Conservation (phyloP, 1,140 invertebrate species). For the Drosophila ohnishii region DNA sequence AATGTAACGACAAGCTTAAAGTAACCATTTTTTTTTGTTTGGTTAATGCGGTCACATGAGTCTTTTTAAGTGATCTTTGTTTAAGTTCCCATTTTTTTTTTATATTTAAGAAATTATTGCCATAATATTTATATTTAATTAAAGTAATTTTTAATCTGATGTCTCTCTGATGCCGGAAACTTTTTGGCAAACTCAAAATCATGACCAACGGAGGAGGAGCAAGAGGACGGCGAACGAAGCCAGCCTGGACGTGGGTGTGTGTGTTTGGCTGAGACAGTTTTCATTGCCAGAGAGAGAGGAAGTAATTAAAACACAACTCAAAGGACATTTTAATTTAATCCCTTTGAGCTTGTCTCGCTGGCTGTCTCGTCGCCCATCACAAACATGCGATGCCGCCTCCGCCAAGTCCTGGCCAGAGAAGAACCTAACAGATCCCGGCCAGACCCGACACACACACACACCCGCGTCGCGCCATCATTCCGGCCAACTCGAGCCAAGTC, state of each 20-base stretch:
- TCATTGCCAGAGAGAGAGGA: constrained; percentile 67
- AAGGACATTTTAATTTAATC: constrained; percentile 82
- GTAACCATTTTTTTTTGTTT: neutral
- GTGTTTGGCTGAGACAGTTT: constrained; percentile 37
- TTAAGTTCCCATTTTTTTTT: neutral
- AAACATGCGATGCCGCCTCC: constrained; percentile 62
- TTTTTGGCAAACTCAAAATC: constrained; percentile 46
- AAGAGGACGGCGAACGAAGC: neutral
- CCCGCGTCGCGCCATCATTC: constrained; percentile 9
- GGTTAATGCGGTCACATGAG: neutral
- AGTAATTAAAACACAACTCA: constrained; percentile 81
- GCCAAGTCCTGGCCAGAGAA: constrained; percentile 27
- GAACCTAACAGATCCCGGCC: constrained; percentile 15
- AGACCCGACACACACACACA: neutral
- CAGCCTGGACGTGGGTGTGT: neutral
- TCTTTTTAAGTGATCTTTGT: neutral
- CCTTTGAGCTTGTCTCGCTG: constrained; percentile 79
- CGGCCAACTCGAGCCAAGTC: constrained; percentile 31
- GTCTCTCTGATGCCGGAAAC: constrained; percentile 9
- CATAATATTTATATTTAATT: constrained; percentile 1
- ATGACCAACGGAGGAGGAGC: constrained; percentile 2
- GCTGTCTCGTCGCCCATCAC: constrained; percentile 78
- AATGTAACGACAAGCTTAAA: constrained; percentile 20
- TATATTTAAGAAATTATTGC: neutral
- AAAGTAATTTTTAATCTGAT: constrained; percentile 7